Conservation (phyloP, 2,113 vertebrate species). For the Cricetomys ansorgei region DNA sequence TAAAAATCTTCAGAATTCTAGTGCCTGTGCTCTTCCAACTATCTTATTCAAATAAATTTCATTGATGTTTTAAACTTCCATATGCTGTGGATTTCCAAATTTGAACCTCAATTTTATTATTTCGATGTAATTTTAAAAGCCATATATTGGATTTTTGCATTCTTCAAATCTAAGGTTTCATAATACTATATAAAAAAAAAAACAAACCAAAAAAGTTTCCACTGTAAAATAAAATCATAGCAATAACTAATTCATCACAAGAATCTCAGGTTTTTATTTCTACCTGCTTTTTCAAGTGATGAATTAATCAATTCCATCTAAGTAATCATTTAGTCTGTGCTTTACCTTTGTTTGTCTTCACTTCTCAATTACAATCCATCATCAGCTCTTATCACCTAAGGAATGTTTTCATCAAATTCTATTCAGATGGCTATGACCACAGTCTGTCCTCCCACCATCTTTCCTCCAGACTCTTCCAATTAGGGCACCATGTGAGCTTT, state of each 20-base stretch:
- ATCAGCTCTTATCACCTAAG: not conserved
- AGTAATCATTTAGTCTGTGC: not conserved
- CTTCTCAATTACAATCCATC: not conserved
- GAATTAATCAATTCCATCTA: not conserved
- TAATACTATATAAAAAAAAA: not conserved
- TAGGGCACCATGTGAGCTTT: not conserved
- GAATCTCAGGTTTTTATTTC: too few species aligned
- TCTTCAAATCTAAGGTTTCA: not conserved
- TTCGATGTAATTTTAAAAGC: not conserved
- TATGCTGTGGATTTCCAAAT: not conserved
- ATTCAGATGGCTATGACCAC: rapidly evolving
- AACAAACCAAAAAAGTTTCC: not conserved
- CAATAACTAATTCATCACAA: not conserved
- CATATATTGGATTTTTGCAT: not conserved
- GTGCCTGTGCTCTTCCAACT: too few species aligned
- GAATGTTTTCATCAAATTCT: not conserved
- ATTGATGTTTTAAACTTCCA: not conserved
- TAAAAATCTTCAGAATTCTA: not conserved
- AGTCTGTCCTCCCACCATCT: not conserved
- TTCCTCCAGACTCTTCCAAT: not conserved
- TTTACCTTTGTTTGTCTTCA: not conserved
- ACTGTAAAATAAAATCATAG: not conserved
- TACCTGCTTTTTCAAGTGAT: not conserved
- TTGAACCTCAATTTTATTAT: not conserved
- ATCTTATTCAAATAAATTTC: not conserved